Evolutionary conservation across 2,113 vertebrate genomes (phyloP), one percentile per base, ranked within the genome.

Genomic region (Brachypteracias leptosomus): DNA sequence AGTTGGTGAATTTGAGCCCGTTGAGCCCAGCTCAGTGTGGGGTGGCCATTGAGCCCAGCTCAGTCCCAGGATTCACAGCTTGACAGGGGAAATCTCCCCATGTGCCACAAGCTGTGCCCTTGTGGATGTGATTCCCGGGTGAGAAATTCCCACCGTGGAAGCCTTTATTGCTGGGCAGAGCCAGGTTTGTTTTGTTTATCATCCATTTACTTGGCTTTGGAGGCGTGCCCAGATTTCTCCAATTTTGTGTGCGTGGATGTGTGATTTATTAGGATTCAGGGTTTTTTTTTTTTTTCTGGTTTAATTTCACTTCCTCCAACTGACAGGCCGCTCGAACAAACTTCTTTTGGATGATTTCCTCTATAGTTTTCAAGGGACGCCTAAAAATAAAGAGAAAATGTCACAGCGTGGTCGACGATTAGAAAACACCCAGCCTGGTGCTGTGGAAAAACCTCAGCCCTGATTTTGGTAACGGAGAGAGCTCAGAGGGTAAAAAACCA

Each of bases 231-330:
- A 26, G 95, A 93, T 91, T 89, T 75, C 92, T 93, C 90, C 86
- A 35, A 40, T 95, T 96, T 73, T 88, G 42, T 94, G 66, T 67
- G 93, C 93, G 95, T 82, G 90, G 18, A 90, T 91, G 63, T 90
- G 86, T 93, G 94, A 92, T 94, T 95, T 95, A 94, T 93, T 88
- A 74, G 89, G 89, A 92, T 92, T 95, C 66, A 42, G 88, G 57
- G 13, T 28, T 59, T n/a, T 16, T 33, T 33, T 24, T n/a, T 55
- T 55, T 54, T 29, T 36, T 7, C 58, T 83, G 57, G 36, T 95
- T 95, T 72, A 93, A 95, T 96, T 96, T 95, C 95, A 94, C 95
- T 97, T 96, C 96, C 96, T 95, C 94, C 79, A 95, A 71, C 75
- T 83, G 95, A 86, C 85, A 83, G 90, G 78, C 96, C 9, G 25